Evolutionary conservation across 2,797 vertebrate species (phyloP).

Genomic region (Gymnothorax reevesii): DNA sequence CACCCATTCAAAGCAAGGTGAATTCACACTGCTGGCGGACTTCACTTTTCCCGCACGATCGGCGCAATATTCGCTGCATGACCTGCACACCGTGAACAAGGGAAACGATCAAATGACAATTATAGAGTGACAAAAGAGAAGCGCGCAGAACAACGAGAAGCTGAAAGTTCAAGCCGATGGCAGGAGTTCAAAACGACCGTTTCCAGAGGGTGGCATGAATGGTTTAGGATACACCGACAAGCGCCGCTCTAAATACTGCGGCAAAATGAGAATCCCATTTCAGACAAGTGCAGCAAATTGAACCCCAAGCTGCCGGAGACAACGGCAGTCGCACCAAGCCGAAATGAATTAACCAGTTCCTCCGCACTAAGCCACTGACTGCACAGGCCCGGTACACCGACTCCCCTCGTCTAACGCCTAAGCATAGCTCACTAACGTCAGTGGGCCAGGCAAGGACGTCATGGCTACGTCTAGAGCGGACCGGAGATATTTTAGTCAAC

Average conservation of each 20-base stretch:
- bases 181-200: neutral
- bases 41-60: neutral
- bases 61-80: too few species aligned
- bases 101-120: neutral
- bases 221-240: neutral
- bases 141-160: neutral
- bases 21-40: neutral
- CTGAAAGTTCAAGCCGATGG: neutral
- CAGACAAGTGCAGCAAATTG: too few species aligned
- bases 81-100: neutral
- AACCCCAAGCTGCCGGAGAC: slow-evolving; percentile 12
- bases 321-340: slow-evolving; percentile 22
- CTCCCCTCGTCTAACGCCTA: slow-evolving; percentile 25
- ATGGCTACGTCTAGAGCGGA: neutral
- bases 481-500: neutral
- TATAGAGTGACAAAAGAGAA: neutral
- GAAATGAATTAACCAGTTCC: neutral
- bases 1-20: neutral
- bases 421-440: slow-evolving; percentile 17
- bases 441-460: slow-evolving; percentile 11
- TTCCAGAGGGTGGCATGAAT: neutral
- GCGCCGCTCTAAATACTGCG: neutral
- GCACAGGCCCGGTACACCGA: slow-evolving; percentile 39
- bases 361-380: slow-evolving; percentile 12
- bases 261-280: neutral